Conservation (phyloP, 2,888 invertebrate genomes). For the Lithosia quadra region DNA sequence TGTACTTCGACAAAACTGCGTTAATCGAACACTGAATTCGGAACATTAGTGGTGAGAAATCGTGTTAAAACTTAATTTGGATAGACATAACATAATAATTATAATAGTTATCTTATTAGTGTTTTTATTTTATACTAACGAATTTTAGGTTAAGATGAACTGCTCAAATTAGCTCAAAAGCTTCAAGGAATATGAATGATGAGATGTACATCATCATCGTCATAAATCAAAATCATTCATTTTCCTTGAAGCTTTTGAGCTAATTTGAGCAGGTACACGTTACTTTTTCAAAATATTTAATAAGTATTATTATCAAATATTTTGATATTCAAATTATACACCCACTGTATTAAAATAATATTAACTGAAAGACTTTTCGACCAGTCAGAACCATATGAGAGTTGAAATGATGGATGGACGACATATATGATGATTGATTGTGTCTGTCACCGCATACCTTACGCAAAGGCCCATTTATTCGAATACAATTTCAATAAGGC, state of each 20-base stretch:
- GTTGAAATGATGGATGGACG: constrained; percentile 65
- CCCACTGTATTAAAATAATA: constrained; percentile 19
- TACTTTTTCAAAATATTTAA: too few species aligned
- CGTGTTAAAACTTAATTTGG: constrained; percentile 1
- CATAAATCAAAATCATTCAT: too few species aligned
- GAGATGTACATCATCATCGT: too few species aligned
- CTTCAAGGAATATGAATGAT: too few species aligned
- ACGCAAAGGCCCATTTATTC: constrained; percentile 54
- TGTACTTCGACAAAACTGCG: neutral
- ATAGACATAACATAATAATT: too few species aligned
- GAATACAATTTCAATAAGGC: constrained; percentile 39
- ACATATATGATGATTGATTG: constrained; percentile 61
- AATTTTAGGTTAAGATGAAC: too few species aligned
- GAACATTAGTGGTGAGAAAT: constrained; percentile 16
- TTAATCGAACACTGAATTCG: neutral
- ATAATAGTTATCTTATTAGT: too few species aligned
- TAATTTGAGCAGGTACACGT: too few species aligned
- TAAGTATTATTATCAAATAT: neutral
- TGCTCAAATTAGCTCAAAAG: too few species aligned
- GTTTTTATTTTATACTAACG: too few species aligned
- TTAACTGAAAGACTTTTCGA: constrained; percentile 31
- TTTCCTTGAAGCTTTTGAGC: too few species aligned
- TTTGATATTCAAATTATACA: neutral
- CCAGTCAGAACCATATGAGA: constrained; percentile 37
- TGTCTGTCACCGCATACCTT: constrained; percentile 60